Conservation (phyloP, 2,888 invertebrate genomes). For the Strigamia crassipes region DNA sequence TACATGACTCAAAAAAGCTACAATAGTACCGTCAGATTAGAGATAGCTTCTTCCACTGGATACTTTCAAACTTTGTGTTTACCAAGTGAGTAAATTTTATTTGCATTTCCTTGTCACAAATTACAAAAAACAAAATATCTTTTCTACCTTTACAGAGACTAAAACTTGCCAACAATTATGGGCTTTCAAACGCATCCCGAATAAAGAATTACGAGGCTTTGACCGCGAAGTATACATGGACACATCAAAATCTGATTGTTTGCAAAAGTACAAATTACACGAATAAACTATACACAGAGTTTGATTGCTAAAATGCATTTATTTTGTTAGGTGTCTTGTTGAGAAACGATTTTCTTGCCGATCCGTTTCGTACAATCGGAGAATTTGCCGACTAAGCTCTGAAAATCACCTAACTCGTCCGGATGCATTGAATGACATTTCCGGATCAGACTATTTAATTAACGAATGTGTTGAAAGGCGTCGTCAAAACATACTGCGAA, state of each 20-base stretch:
- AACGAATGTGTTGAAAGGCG: constrained; percentile 62
- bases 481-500: not conserved
- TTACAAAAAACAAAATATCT: not conserved
- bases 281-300: not conserved
- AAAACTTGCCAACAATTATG: constrained; percentile 54
- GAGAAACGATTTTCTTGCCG: constrained; percentile 62
- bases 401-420: constrained; percentile 77
- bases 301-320: not conserved
- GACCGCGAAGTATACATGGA: constrained; percentile 55
- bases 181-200: constrained; percentile 63
- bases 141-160: not conserved
- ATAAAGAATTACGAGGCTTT: constrained; percentile 60
- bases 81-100: not conserved
- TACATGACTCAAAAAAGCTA: constrained; percentile 59
- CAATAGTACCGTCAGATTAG: constrained; percentile 48
- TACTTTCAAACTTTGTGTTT: constrained; percentile 1
- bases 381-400: constrained; percentile 70
- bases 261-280: not conserved
- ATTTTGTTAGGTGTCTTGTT: not conserved
- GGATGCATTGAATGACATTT: constrained; percentile 55
- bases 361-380: constrained; percentile 65
- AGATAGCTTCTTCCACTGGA: not conserved
- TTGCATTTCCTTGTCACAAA: not conserved
- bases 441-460: constrained; percentile 62
- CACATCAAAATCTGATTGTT: constrained; percentile 29